A percentile compares a stretch with the other conserved stretches of the same genome.
Conservation (phyloP, 2,113 vertebrate genomes). For the Takifugu bimaculatus region DNA sequence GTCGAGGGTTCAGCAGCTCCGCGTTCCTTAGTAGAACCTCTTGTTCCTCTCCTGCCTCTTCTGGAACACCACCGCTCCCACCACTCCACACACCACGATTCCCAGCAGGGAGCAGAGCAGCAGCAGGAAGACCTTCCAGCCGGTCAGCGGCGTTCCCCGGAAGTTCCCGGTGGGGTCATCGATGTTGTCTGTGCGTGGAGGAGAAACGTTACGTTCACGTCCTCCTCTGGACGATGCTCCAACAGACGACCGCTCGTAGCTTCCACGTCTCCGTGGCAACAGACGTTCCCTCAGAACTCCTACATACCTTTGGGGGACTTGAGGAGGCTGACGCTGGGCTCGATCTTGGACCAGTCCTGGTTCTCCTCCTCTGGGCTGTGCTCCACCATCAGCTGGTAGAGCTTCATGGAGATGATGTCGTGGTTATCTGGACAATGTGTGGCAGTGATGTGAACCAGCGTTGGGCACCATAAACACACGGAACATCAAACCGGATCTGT, state of each 20-base stretch:
- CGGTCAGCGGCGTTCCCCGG: constrained; percentile 88
- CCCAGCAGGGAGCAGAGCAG: constrained; percentile 91
- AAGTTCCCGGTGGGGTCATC: constrained; percentile 96
- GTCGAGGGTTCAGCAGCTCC: neutral
- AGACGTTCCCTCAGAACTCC: too few species aligned
- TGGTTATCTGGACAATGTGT: constrained; percentile 84
- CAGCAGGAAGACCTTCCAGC: constrained; percentile 95
- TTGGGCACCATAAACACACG: too few species aligned
- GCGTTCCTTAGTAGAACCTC: constrained; percentile 85
- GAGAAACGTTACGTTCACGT: neutral
- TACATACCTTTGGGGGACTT: constrained; percentile 93
- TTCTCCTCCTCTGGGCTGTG: constrained; percentile 89
- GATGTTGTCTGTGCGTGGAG: constrained; percentile 81
- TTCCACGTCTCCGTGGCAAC: too few species aligned
- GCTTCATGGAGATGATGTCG: constrained; percentile 97
- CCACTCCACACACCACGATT: constrained; percentile 93
- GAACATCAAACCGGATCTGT: too few species aligned
- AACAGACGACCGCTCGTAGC: too few species aligned
- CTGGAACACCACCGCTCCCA: constrained; percentile 98
- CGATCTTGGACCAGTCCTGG: constrained; percentile 95
- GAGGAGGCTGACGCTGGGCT: constrained; percentile 92
- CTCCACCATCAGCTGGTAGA: constrained; percentile 97
- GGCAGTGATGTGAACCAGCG: too few species aligned
- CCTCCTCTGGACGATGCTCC: too few species aligned
- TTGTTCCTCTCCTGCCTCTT: constrained; percentile 97